phyloP scores from a whole-genome alignment of 37 sponge, comb jelly and placozoan species.

The Haliclona indistincta region DNA sequence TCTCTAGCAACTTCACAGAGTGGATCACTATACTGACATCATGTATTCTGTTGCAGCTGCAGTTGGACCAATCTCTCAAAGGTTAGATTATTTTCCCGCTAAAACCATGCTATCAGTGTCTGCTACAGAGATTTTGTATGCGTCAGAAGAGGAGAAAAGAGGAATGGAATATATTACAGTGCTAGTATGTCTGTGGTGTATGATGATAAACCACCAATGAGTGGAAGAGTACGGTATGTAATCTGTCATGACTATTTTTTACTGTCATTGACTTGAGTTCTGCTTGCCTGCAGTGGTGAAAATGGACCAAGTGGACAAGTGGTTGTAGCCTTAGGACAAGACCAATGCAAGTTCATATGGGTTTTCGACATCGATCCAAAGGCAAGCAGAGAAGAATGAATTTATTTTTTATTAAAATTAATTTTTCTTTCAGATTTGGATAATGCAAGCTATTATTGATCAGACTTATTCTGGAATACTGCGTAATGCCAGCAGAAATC shows the following conservation, averaged over 20 bases:
- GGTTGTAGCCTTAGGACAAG: neutral
- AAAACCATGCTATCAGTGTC: neutral
- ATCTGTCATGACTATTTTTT: neutral
- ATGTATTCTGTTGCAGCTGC: constrained; percentile 50
- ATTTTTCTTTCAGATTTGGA: constrained; percentile 19
- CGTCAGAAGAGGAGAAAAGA: constrained; percentile 11
- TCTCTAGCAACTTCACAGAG: constrained; percentile 28
- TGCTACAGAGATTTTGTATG: constrained; percentile 67
- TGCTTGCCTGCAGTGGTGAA: constrained; percentile 38
- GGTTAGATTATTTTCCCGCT: constrained; percentile 3
- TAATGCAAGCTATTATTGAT: constrained; percentile 27
- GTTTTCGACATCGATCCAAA: constrained; percentile 41
- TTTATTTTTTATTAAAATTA: neutral
- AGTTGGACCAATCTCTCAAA: constrained; percentile 38
- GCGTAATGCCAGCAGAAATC: neutral
- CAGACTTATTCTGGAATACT: constrained; percentile 3
- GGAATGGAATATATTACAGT: constrained; percentile 29
- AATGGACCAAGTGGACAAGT: constrained; percentile 53
- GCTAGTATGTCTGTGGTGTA: constrained; percentile 21
- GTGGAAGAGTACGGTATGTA: constrained; percentile 63
- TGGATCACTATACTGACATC: constrained; percentile 60
- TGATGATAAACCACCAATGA: constrained; percentile 39
- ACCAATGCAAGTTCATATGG: constrained; percentile 14
- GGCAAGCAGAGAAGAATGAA: constrained; percentile 15
- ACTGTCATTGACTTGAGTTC: neutral